Percentiles rank a stretch among this genome's conserved stretches.
phyloP scores from a whole-genome alignment of 2,113 vertebrate species.

The Hyperopisus bebe region DNA sequence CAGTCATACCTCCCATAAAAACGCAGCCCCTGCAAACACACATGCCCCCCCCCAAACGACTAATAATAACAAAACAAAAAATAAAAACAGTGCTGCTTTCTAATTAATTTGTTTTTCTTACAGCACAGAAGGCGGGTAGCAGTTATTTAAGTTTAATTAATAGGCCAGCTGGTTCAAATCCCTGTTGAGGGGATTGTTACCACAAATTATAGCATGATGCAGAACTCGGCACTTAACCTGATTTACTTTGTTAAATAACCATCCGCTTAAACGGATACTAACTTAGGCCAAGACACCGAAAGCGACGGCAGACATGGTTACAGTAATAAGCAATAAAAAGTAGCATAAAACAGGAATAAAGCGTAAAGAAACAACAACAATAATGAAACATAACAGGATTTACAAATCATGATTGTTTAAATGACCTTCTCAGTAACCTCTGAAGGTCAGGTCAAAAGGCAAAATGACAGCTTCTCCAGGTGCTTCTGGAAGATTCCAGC shows the following conservation, averaged over 20 bases:
- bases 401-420: neutral
- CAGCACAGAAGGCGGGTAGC: neutral
- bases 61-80: neutral
- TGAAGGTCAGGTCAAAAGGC: constrained; percentile 29
- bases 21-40: neutral
- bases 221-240: neutral
- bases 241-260: neutral
- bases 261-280: neutral
- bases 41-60: neutral
- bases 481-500: constrained; percentile 22
- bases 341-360: neutral
- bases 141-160: constrained; percentile 4
- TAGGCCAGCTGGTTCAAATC: constrained; percentile 7
- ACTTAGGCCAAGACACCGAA: neutral
- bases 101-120: constrained; percentile 9
- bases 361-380: neutral
- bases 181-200: neutral
- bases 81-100: neutral
- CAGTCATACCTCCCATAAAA: neutral
- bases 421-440: neutral
- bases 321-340: neutral
- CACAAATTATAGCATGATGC: neutral
- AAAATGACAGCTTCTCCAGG: constrained; percentile 29
- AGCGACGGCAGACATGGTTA: neutral
- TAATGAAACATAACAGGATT: neutral